These are phyloP conservation scores for Seladonia tumulorum DNA, from an alignment of 2,888 invertebrate species.

Conservation along the genomic window DNA sequence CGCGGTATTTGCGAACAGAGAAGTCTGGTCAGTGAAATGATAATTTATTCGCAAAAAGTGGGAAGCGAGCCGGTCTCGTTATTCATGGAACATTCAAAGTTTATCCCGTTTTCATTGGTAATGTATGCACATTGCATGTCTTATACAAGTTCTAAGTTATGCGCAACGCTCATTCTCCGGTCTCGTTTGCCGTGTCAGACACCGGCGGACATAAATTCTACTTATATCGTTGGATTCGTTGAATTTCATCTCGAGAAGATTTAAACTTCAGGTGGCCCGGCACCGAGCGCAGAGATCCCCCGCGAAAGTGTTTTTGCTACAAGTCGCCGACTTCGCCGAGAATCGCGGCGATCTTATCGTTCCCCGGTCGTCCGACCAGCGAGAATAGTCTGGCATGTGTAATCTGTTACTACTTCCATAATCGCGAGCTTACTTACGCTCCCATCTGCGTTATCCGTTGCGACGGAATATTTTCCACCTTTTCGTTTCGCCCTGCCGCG, in stretches of 20 bases:
- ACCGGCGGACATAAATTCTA: slow-evolving; percentile 54
- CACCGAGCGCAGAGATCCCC: slow-evolving; percentile 34
- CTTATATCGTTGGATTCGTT: slow-evolving; percentile 56
- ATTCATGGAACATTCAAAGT: neutral
- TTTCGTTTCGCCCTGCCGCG: neutral
- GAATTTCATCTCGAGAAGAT: slow-evolving; percentile 54
- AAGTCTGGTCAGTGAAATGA: neutral
- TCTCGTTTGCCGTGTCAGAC: slow-evolving; percentile 26
- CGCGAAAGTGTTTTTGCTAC: slow-evolving; percentile 33
- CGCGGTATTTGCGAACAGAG: too few relatives aligned
- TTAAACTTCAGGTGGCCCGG: slow-evolving; percentile 56
- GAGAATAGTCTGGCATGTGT: slow-evolving; percentile 21
- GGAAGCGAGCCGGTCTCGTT: neutral
- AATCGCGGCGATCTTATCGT: slow-evolving; percentile 50
- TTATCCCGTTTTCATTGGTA: neutral
- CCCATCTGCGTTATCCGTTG: slow-evolving; percentile 11
- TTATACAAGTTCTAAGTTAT: slow-evolving; percentile 10
- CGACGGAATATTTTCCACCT: neutral
- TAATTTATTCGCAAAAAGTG: neutral
- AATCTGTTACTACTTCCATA: slow-evolving; percentile 45
- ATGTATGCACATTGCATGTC: neutral
- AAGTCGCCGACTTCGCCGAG: slow-evolving; percentile 28
- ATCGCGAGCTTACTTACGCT: slow-evolving; percentile 33
- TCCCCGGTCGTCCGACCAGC: slow-evolving; percentile 11
- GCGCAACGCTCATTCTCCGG: slow-evolving; percentile 8